phyloP scores from a whole-genome alignment of 2,888 invertebrate genomes.

The Podabrus alpinus region DNA sequence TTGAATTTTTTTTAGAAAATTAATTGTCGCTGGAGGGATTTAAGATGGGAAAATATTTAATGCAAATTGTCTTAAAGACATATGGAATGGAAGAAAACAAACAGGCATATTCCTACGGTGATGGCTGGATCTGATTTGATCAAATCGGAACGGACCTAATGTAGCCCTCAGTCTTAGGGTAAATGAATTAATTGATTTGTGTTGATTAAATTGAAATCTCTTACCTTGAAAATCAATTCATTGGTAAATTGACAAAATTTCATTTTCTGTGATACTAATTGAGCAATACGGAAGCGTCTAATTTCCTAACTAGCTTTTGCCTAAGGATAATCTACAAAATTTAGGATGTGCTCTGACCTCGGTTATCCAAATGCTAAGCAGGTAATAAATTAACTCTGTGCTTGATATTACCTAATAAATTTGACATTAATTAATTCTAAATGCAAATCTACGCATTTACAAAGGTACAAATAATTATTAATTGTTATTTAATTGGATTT shows the following conservation, averaged over 20 bases:
- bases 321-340: conserved; percentile 3
- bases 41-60: too few relatives aligned
- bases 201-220: neutral
- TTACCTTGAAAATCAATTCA: neutral
- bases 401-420: conserved; percentile 2
- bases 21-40: too few relatives aligned
- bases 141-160: too few relatives aligned
- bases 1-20: too few relatives aligned
- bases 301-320: neutral
- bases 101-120: too few relatives aligned
- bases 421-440: conserved; percentile 2
- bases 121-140: too few relatives aligned
- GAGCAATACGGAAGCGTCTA: conserved; percentile 1
- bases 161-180: too few relatives aligned
- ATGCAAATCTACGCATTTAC: neutral
- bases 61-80: too few relatives aligned
- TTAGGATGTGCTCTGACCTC: conserved; percentile 1
- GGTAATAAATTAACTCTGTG: conserved; percentile 3
- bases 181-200: neutral
- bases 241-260: neutral
- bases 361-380: conserved; percentile 5
- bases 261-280: neutral
- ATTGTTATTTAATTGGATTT: neutral
- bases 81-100: too few relatives aligned
- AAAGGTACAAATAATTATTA: neutral